Evolutionary conservation across 2,113 vertebrate species (phyloP), one percentile per base, ranked within the genome.

Genomic region (Psittacara wagleri): DNA sequence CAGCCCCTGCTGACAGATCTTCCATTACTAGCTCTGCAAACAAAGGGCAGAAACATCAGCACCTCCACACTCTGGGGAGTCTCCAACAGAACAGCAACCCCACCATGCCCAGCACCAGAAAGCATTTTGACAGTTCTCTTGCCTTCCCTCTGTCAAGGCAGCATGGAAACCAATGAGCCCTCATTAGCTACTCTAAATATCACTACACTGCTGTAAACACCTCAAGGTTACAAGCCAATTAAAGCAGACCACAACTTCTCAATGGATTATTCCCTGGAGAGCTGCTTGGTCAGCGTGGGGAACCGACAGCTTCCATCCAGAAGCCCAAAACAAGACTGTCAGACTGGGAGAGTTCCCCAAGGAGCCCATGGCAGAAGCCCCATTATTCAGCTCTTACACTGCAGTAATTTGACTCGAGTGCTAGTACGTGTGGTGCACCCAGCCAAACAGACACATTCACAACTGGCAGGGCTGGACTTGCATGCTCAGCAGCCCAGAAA

Each of bases 21-120:
- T 81, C 95, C 69, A 86, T 88, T 25, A 80, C 55, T 44, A 95
- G 48, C 83, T 97, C 98, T 98, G 91, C 63, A 86, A 86, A 77
- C 63, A 82, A 59, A 92, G 81, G 88, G 67, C 44, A 95, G 41
- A 94, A 66, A 68, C 17, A 52, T 67, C 69, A 93, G 86, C 10
- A 55, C 6, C 33, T 33, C 7, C 12, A 39, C 15, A 10, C 3
- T 4, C 54, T 1, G 9, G 29, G 0, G 9, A 66, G 39, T 4
- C 61, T 23, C 33, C 13, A 10, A 46, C 11, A 80, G 48, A 48
- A 70, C 2, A 10, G 66, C 55, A 77, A 24, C 28, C 24, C 25
- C 6, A 4, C 16, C 11, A 5, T 8, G 35, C 24, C 19, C 81
- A 64, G 55, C 46, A 55, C 37, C 25, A 7, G 8, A 73, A 33